phyloP scores from a whole-genome alignment of 2,888 invertebrate genomes.

The Tenthredo mesomela region DNA sequence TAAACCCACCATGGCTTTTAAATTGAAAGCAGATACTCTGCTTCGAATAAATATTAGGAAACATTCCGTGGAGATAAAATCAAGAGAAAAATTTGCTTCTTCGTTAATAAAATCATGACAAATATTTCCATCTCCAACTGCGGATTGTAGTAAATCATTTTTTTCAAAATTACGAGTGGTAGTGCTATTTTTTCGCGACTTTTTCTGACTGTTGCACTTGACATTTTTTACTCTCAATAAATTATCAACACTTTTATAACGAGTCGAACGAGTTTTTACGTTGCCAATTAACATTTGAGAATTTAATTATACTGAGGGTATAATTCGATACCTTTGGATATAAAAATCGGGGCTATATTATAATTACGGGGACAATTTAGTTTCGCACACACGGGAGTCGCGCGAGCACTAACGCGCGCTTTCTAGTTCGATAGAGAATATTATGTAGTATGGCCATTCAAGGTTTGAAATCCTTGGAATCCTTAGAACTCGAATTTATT shows the following conservation, averaged over 20 bases:
- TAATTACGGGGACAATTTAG: slow-evolving; percentile 16
- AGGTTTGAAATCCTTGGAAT: slow-evolving; percentile 41
- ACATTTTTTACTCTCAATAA: slow-evolving; percentile 19
- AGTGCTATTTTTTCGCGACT: background rate
- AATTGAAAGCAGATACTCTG: slow-evolving; percentile 17
- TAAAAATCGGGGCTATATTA: background rate
- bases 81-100: background rate
- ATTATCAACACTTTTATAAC: slow-evolving; percentile 19
- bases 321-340: background rate
- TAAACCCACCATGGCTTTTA: slow-evolving; percentile 27
- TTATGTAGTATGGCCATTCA: background rate
- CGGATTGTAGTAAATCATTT: background rate
- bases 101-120: slow-evolving; percentile 14
- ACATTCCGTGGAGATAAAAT: slow-evolving; percentile 36
- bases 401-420: slow-evolving; percentile 10
- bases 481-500: slow-evolving; percentile 46
- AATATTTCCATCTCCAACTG: background rate
- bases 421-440: slow-evolving; percentile 12
- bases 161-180: background rate
- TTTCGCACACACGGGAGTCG: slow-evolving; percentile 15
- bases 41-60: slow-evolving; percentile 32
- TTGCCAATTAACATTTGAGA: slow-evolving; percentile 43
- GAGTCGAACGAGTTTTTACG: slow-evolving; percentile 16
- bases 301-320: background rate
- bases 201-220: slow-evolving; percentile 12